Evolutionary conservation across 53 echinoderm and acorn worm species (phyloP).

Genomic region (Arbacia lixula): DNA sequence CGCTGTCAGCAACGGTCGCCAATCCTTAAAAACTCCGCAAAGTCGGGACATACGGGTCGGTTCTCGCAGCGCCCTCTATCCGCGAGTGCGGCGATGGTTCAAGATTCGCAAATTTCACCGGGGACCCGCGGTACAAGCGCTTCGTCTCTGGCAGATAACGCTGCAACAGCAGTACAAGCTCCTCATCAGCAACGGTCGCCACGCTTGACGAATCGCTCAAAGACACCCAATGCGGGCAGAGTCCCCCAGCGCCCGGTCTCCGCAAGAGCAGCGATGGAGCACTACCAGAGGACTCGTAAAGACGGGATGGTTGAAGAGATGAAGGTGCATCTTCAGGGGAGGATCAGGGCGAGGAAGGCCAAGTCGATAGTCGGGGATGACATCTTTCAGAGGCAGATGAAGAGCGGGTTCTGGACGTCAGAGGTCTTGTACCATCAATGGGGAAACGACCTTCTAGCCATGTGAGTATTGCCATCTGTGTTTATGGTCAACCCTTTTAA

Average conservation of each 20-base stretch:
- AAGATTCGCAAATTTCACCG: too few species aligned
- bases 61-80: too few species aligned
- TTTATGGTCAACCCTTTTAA: too few species aligned
- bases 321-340: constrained; percentile 48
- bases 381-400: constrained; percentile 69
- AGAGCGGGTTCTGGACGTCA: constrained; percentile 77
- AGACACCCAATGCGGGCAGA: not conserved
- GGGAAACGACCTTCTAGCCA: constrained; percentile 65
- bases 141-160: too few species aligned
- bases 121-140: too few species aligned
- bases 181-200: constrained; percentile 1
- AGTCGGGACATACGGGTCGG: too few species aligned
- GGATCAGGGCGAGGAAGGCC: constrained; percentile 57
- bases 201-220: not conserved
- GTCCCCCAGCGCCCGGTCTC: not conserved
- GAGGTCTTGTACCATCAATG: constrained; percentile 76
- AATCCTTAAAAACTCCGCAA: too few species aligned
- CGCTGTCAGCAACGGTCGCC: too few species aligned
- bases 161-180: too few species aligned
- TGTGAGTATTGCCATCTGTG: constrained; percentile 60
- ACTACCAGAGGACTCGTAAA: constrained; percentile 39
- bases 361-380: constrained; percentile 64
- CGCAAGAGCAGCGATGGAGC: constrained; percentile 43
- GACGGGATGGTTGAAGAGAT: constrained; percentile 44
- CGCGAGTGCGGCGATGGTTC: too few species aligned